Conservation (phyloP, 2,113 vertebrate species). For the Pseudorectes ferrugineus region DNA sequence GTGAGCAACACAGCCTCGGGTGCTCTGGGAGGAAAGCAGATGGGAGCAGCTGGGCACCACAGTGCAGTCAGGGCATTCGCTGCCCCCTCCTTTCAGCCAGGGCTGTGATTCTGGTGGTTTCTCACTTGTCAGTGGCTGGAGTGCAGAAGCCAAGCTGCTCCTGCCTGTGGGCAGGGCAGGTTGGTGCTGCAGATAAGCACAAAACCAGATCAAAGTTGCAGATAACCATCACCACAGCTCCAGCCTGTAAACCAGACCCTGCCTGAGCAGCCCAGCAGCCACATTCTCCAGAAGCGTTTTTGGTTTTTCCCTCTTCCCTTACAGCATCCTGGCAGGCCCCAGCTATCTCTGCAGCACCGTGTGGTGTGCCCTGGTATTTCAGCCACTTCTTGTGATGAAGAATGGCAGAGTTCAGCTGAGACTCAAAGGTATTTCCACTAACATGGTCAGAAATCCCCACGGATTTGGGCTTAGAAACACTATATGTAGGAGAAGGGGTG, state of each 20-base stretch:
- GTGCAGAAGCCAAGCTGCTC: not conserved
- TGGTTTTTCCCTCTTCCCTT: not conserved
- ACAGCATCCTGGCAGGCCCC: not conserved
- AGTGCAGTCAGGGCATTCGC: accelerated
- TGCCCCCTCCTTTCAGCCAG: not conserved
- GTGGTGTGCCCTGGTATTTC: not conserved
- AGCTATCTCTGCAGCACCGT: not conserved
- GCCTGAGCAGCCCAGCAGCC: not conserved
- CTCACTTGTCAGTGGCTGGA: not conserved
- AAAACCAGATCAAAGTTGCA: not conserved
- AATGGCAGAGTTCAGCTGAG: not conserved
- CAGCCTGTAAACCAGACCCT: not conserved
- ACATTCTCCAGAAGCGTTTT: accelerated
- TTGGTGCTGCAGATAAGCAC: not conserved
- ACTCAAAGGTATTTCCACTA: not conserved
- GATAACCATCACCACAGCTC: not conserved
- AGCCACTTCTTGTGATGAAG: not conserved
- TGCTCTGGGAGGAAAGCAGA: not conserved
- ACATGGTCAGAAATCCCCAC: not conserved
- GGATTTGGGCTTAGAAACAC: not conserved
- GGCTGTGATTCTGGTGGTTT: not conserved
- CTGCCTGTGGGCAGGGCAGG: not conserved
- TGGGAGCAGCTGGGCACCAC: accelerated
- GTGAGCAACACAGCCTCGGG: not conserved
- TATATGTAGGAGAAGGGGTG: not conserved